Evolutionary conservation across 2,888 invertebrate genomes (phyloP).

Genomic region (Drosophila lutescens): DNA sequence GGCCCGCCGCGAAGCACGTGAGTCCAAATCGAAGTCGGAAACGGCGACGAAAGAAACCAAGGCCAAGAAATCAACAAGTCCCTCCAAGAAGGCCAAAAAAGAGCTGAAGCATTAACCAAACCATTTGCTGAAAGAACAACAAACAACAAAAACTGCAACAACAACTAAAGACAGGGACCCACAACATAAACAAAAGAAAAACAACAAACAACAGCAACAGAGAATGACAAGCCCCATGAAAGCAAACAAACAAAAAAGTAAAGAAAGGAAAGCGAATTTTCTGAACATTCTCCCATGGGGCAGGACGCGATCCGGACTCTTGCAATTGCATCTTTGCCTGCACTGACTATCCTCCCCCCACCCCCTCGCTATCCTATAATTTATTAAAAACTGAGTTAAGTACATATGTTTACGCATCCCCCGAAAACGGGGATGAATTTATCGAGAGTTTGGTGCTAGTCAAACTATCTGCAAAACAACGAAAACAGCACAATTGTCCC

Average conservation of each 20-base stretch:
- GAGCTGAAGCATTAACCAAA: conserved; percentile 78
- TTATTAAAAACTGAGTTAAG: conserved; percentile 64
- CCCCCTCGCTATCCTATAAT: conserved; percentile 54
- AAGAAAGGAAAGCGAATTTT: conserved; percentile 32
- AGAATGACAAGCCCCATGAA: conserved; percentile 27
- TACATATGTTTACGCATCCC: conserved; percentile 56
- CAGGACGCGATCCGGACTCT: conserved; percentile 59
- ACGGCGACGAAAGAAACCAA: conserved; percentile 80
- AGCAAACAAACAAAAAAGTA: not conserved
- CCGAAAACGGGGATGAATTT: conserved; percentile 50
- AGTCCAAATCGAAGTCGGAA: conserved; percentile 94
- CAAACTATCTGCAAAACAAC: conserved; percentile 78
- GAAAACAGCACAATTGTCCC: conserved; percentile 33
- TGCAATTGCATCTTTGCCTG: conserved; percentile 63
- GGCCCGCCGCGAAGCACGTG: conserved; percentile 91
- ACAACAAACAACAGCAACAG: conserved; percentile 37
- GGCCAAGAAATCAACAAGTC: conserved; percentile 83
- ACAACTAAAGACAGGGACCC: conserved; percentile 55
- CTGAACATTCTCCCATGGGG: conserved; percentile 49
- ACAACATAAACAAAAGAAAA: conserved; percentile 7
- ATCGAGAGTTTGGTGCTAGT: conserved; percentile 84
- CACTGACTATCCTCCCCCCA: conserved; percentile 61
- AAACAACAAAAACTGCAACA: conserved; percentile 56
- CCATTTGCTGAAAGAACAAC: conserved; percentile 40
- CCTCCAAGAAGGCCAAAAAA: conserved; percentile 82